Percentiles rank a stretch among this genome's conserved stretches.
phyloP scores from a whole-genome alignment of 2,888 invertebrate genomes.

The Morpho helenor region DNA sequence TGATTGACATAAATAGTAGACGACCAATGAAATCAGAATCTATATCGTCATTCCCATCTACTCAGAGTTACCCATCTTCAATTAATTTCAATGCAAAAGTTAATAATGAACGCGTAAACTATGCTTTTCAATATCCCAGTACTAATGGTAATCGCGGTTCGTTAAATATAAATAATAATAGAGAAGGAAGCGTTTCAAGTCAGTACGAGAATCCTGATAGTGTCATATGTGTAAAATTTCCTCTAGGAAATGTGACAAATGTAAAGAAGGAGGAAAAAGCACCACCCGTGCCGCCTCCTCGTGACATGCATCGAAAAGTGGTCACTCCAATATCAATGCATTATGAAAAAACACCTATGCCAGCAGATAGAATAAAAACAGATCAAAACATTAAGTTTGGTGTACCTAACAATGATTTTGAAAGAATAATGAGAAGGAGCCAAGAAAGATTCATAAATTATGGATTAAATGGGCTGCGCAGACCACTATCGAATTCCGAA shows the following conservation, averaged over 20 bases:
- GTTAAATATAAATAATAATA: conserved; percentile 57
- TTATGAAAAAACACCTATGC: conserved; percentile 61
- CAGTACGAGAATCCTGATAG: conserved; percentile 62
- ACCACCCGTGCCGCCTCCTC: conserved; percentile 90
- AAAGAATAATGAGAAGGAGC: conserved; percentile 70
- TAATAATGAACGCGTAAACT: conserved; percentile 75
- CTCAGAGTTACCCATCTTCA: conserved; percentile 74
- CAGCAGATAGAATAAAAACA: conserved; percentile 49
- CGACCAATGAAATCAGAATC: conserved; percentile 70
- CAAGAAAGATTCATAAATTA: conserved; percentile 65
- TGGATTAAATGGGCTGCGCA: conserved; percentile 65
- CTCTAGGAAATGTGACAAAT: conserved; percentile 67
- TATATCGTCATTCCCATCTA: conserved; percentile 74
- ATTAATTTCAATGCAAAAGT: conserved; percentile 77
- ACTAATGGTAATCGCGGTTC: conserved; percentile 59
- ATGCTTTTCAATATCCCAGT: conserved; percentile 65
- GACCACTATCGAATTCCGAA: conserved; percentile 73
- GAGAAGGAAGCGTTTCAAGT: conserved; percentile 56
- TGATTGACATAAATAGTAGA: conserved; percentile 48
- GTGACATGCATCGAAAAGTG: conserved; percentile 83
- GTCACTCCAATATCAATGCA: conserved; percentile 73
- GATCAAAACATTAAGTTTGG: conserved; percentile 55
- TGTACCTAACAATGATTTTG: conserved; percentile 70
- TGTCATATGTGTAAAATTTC: conserved; percentile 74
- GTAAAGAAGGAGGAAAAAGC: conserved; percentile 67